Evolutionary conservation across 1,140 invertebrate genomes (phyloP).

Genomic region (Helicoverpa zea): DNA sequence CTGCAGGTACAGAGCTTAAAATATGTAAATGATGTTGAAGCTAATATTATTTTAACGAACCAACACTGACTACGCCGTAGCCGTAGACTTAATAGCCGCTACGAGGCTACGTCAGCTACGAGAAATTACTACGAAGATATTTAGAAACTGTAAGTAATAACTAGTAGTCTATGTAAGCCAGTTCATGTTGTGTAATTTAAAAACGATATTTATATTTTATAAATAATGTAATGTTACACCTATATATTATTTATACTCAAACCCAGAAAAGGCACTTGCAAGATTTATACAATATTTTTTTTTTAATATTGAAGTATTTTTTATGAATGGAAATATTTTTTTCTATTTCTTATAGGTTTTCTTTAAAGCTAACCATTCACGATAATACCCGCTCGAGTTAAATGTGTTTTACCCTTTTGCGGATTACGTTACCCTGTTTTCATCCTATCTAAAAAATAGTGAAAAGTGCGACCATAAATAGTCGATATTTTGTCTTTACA

Average conservation of each 20-base stretch:
- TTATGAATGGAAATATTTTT: too few relatives aligned
- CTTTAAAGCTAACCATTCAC: neutral
- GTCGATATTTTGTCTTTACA: too few relatives aligned
- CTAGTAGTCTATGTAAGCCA: too few relatives aligned
- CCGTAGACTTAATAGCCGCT: slow-evolving; percentile 17
- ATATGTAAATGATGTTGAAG: neutral
- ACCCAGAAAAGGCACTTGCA: too few relatives aligned
- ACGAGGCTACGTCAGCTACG: slow-evolving; percentile 6
- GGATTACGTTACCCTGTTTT: slow-evolving; percentile 9
- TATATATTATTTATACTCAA: neutral
- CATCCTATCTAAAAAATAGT: neutral
- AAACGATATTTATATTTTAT: neutral
- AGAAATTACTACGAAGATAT: neutral
- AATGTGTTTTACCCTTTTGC: slow-evolving; percentile 30
- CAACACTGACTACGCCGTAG: slow-evolving; percentile 24
- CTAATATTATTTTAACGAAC: slow-evolving; percentile 18
- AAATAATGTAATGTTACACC: neutral
- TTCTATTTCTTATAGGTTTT: neutral
- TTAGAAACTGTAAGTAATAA: neutral
- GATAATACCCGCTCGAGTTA: neutral
- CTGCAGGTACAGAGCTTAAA: neutral
- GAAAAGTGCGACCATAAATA: too few relatives aligned
- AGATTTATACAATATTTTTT: too few relatives aligned
- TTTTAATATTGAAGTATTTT: too few relatives aligned
- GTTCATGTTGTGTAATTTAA: too few relatives aligned